Conservation (phyloP, 2,888 invertebrate species). For the Tetragonula carbonaria region DNA sequence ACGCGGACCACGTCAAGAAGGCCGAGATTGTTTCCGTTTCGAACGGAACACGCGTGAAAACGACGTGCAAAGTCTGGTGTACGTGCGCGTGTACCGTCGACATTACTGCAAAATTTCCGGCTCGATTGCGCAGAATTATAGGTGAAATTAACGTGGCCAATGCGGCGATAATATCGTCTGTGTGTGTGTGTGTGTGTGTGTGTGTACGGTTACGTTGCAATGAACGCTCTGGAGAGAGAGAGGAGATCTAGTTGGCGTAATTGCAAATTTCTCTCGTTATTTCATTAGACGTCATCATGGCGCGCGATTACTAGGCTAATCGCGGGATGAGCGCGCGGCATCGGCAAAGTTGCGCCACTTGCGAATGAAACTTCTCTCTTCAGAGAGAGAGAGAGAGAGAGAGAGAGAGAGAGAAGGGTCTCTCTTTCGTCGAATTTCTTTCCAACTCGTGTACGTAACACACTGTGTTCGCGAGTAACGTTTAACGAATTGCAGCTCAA, state of each 20-base stretch:
- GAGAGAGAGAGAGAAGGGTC: too few relatives aligned
- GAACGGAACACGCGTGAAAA: slow-evolving; percentile 30
- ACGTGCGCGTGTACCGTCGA: slow-evolving; percentile 23
- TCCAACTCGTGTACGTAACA: too few relatives aligned
- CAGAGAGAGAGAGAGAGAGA: too few relatives aligned
- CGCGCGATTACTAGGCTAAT: neutral
- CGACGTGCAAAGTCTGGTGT: slow-evolving; percentile 42
- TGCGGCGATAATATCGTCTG: slow-evolving; percentile 9
- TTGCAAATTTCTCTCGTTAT: slow-evolving; percentile 47
- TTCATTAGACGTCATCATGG: slow-evolving; percentile 36
- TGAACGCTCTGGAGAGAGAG: slow-evolving; percentile 6
- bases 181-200: neutral
- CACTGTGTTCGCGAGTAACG: neutral
- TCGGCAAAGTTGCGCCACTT: neutral
- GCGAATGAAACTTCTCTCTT: too few relatives aligned
- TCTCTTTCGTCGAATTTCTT: too few relatives aligned
- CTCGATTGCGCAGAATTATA: slow-evolving; percentile 56
- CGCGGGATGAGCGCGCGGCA: neutral
- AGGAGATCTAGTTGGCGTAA: neutral
- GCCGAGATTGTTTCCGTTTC: slow-evolving; percentile 32
- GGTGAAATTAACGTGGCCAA: slow-evolving; percentile 48
- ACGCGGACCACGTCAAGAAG: slow-evolving; percentile 12
- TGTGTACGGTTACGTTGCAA: slow-evolving; percentile 36
- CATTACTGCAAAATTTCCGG: slow-evolving; percentile 45
- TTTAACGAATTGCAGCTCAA: too few relatives aligned